Base-by-base conservation (phyloP, 2,797 vertebrate species). In the Microctenopoma lineatum region DNA sequence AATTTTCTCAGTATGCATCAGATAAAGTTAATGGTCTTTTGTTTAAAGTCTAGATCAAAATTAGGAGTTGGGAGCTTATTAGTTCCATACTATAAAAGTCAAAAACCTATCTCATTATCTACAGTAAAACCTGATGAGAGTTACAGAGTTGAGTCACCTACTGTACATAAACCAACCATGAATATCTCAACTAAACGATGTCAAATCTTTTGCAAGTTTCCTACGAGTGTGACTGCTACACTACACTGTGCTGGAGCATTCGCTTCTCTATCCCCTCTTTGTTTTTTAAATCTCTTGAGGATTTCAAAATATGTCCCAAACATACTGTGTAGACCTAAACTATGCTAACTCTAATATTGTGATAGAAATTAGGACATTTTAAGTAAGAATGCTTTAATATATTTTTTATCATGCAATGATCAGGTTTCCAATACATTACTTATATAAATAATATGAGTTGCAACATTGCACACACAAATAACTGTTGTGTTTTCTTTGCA, bases 111-210 rank as follows among this genome's bases (percentile, higher is more conserved):
- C 18, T 27, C 46, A 16, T 25, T 7, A 48, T 13, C 59, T 25
- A 15, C 14, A 70, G 21, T 59, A 52, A 25, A 65, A 42, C 39
- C 32, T 11, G 9, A 44, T n/a, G 58, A 36, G 7, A 56, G 13
- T n/a, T 1, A 45, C 12, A 32, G 3, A n/a, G 11, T 18, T 39
- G 12, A 59, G 63, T 58, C 5, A 16, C 16, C 21, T 6, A 8
- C 12, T 55, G 18, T 11, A 42, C 21, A 59, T 21, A 39, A 46
- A 29, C 14, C 18, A 54, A 12, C 14, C 51, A 44, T 52, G 60
- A 44, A 63, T 29, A 29, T 32, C 16, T 36, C 11, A 39, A 41
- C 39, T 41, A 53, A 9, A 2, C 11, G 18, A 15, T 66, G 34
- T 32, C 36, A 48, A 18, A 32, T 18, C n/a, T 34, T n/a, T 2